Conservation (phyloP, 1,140 invertebrate species). For the Sycophila sp. region DNA sequence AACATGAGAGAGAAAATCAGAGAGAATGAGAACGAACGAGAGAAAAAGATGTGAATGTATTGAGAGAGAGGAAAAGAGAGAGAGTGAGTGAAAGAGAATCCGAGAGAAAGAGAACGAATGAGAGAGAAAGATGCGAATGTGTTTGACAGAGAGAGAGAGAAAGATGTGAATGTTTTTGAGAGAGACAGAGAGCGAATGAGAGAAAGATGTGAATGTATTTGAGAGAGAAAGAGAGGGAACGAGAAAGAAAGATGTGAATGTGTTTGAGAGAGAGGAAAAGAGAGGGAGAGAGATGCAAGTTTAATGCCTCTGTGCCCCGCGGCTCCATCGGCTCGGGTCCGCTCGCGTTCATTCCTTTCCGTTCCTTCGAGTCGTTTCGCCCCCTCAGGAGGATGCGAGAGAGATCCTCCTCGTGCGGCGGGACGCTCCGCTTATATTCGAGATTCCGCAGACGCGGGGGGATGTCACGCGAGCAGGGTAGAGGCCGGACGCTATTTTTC, state of each 20-base stretch:
- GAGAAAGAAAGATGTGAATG: background rate
- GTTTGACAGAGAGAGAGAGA: too few species aligned
- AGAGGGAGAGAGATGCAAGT: too few species aligned
- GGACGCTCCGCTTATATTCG: slow-evolving; percentile 21
- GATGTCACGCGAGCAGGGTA: background rate
- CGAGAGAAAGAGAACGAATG: background rate
- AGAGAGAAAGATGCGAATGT: background rate
- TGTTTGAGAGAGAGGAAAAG: too few species aligned
- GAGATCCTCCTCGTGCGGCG: background rate
- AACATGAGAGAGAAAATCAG: too few species aligned
- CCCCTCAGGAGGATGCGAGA: too few species aligned
- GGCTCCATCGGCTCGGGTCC: background rate
- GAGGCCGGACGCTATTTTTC: too few species aligned
- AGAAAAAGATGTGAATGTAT: background rate
- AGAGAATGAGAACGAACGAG: background rate
- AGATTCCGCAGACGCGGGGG: background rate
- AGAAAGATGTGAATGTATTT: background rate
- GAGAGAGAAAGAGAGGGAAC: background rate
- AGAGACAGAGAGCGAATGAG: background rate
- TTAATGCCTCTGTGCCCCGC: slow-evolving; percentile 16
- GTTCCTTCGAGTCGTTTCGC: background rate
- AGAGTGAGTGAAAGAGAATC: background rate
- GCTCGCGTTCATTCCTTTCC: background rate
- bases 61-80: too few species aligned
- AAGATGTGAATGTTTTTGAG: too few species aligned